These are phyloP conservation scores for Okapia johnstoni DNA, from an alignment of 2,113 vertebrate species.

Conservation along the genomic window DNA sequence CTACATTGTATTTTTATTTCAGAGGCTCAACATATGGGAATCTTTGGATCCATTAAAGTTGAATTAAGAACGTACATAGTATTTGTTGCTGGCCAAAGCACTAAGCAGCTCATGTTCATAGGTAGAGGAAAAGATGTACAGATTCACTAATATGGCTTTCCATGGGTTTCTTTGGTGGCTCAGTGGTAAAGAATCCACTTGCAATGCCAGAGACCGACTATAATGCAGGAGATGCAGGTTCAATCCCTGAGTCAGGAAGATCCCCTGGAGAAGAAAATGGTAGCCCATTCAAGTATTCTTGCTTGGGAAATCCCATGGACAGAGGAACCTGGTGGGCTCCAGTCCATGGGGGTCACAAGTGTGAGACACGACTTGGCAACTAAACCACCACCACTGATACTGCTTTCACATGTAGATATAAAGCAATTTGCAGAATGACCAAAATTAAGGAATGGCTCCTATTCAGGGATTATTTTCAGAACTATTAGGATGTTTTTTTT, in stretches of 20 bases:
- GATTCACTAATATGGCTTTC: not conserved
- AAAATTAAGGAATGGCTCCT: not conserved
- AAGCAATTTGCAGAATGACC: slow-evolving; percentile 8
- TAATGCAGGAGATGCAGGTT: not conserved
- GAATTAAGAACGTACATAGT: slow-evolving; percentile 9
- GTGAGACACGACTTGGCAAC: not conserved
- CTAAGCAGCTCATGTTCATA: not conserved
- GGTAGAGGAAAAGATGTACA: not conserved
- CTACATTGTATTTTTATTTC: slow-evolving; percentile 39
- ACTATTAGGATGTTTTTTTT: not conserved
- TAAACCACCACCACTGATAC: not conserved
- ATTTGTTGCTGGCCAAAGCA: slow-evolving; percentile 41
- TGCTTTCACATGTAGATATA: slow-evolving; percentile 11
- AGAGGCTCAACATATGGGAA: slow-evolving; percentile 46
- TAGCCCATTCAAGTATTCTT: not conserved
- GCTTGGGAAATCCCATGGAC: not conserved
- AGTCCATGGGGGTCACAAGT: not conserved
- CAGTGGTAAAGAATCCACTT: not conserved
- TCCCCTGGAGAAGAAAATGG: not conserved
- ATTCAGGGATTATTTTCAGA: slow-evolving; percentile 26
- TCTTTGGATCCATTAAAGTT: not conserved
- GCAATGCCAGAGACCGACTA: not conserved
- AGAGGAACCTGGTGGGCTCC: not conserved
- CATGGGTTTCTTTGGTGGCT: not conserved
- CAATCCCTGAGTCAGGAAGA: not conserved